A percentile compares a stretch with the other conserved stretches of the same genome.
Conservation (phyloP, 2,888 invertebrate species). For the Drosophila silvestris region DNA sequence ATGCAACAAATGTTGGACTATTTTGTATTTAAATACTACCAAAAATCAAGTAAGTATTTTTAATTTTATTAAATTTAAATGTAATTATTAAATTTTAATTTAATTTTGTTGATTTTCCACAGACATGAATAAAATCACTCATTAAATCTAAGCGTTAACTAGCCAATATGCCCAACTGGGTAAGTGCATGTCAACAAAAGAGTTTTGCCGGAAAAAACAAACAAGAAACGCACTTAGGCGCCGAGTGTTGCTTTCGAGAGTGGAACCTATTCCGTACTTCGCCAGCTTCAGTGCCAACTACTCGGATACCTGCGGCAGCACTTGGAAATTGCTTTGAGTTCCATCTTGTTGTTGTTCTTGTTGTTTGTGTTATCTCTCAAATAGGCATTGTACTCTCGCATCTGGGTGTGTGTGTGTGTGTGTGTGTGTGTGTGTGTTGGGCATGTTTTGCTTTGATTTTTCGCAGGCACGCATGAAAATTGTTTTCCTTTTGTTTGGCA, state of each 20-base stretch:
- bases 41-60: background rate
- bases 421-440: conserved; percentile 9
- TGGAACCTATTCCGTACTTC: conserved; percentile 17
- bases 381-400: conserved; percentile 70
- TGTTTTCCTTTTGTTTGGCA: conserved; percentile 76
- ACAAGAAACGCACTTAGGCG: conserved; percentile 70
- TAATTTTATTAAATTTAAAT: background rate
- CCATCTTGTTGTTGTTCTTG: conserved; percentile 21
- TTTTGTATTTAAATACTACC: background rate
- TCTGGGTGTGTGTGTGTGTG: conserved; percentile 12
- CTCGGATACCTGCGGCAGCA: conserved; percentile 49
- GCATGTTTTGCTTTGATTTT: conserved; percentile 65
- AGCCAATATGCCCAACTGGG: background rate
- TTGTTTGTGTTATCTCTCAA: conserved; percentile 70
- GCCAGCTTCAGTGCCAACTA: conserved; percentile 16
- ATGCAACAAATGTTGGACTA: background rate
- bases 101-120: background rate
- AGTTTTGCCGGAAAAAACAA: conserved; percentile 18
- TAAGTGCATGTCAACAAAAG: conserved; percentile 30
- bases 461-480: conserved; percentile 77
- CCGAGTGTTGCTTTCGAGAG: conserved; percentile 43
- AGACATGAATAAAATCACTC: background rate
- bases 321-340: conserved; percentile 71
- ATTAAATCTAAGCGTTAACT: background rate
- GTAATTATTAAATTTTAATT: background rate